Evolutionary conservation across 1,140 invertebrate genomes (phyloP).

Genomic region (Gyrodactylus bullatarudis): DNA sequence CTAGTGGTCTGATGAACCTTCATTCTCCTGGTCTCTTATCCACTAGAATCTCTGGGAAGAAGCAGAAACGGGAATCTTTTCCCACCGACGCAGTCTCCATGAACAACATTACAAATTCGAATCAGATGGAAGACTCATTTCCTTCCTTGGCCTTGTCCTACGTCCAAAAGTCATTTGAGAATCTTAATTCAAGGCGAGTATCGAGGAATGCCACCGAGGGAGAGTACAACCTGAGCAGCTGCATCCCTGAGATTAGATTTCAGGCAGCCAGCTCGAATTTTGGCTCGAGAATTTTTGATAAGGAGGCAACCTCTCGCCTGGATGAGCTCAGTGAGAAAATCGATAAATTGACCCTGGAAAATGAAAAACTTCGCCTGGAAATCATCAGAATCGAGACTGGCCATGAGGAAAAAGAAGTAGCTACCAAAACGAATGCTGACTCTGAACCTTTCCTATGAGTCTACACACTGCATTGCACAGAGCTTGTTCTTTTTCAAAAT

Average conservation of each 20-base stretch:
- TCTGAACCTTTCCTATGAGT: no score
- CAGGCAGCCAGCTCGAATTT: background rate
- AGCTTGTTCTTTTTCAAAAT: no score
- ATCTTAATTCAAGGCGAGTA: background rate
- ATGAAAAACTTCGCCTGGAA: background rate
- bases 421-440: no score
- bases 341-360: background rate
- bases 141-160: background rate
- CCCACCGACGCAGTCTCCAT: no score
- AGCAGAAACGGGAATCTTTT: no score
- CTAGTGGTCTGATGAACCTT: no score
- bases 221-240: background rate
- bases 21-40: no score
- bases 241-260: background rate
- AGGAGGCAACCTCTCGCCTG: background rate
- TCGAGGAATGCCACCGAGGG: background rate
- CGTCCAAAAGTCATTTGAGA: background rate
- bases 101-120: no score
- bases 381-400: no score
- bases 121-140: background rate
- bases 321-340: background rate
- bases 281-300: background rate
- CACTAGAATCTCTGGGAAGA: no score
- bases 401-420: no score
- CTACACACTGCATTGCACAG: no score